A percentile compares a stretch with the other conserved stretches of the same genome.
Conservation (phyloP, 2,797 vertebrate species). For the Micropoecilia bifurca region DNA sequence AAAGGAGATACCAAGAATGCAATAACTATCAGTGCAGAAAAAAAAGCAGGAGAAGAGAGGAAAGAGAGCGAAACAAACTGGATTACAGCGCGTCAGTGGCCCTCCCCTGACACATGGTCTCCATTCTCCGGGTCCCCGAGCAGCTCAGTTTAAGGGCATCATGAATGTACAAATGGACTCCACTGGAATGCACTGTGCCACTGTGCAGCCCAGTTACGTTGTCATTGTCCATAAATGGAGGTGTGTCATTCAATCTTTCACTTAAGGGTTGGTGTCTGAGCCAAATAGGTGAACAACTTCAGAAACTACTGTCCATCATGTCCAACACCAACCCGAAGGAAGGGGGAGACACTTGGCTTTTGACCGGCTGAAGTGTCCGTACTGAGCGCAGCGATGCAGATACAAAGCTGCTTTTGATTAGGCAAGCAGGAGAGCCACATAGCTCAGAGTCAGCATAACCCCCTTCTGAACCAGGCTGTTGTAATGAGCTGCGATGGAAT, state of each 20-base stretch:
- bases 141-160: slow-evolving; percentile 44
- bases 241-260: slow-evolving; percentile 42
- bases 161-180: slow-evolving; percentile 14
- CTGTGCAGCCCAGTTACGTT: background rate
- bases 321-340: background rate
- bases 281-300: slow-evolving; percentile 48
- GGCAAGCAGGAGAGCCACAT: slow-evolving; percentile 36
- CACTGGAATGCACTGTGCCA: too few relatives aligned
- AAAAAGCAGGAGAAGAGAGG: slow-evolving; percentile 53
- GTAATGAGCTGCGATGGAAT: slow-evolving; percentile 44
- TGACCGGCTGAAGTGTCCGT: slow-evolving; percentile 33
- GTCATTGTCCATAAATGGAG: slow-evolving; percentile 47
- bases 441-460: slow-evolving; percentile 46
- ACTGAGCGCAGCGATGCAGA: slow-evolving; percentile 54
- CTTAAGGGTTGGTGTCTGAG: slow-evolving; percentile 28
- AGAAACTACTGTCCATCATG: slow-evolving; percentile 62
- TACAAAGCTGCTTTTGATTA: slow-evolving; percentile 60
- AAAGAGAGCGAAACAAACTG: slow-evolving; percentile 81
- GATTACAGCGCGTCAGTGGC: slow-evolving; percentile 74
- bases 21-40: slow-evolving; percentile 56
- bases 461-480: slow-evolving; percentile 40
- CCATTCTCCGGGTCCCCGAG: slow-evolving; percentile 51
- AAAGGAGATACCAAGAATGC: slow-evolving; percentile 44
- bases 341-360: slow-evolving; percentile 12
- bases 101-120: slow-evolving; percentile 75